Base-by-base conservation (phyloP, 2,797 vertebrate species). In the Halcyon chelicuti region DNA sequence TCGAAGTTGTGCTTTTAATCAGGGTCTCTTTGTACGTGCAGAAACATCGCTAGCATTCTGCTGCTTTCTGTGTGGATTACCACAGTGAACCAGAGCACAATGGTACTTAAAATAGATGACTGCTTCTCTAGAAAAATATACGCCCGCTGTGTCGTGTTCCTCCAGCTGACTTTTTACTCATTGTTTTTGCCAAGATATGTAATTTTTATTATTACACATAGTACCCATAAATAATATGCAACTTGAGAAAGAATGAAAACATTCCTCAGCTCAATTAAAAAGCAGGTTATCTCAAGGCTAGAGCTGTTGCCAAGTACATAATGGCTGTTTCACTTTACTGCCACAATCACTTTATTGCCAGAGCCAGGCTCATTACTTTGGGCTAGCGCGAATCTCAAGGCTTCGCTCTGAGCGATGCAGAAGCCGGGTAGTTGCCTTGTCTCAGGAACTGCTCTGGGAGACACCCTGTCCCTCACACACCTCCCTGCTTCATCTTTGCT, bases 181-280 rank as follows among this genome's bases (percentile, higher is more conserved):
- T 82, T 91, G 74, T 90, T 96, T 97, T 97, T 92, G 86, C 88
- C 18, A 20, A 74, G 86, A 88, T 83, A 94, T 83, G 91, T 95
- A 90, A 96, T 90, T 97, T 95, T 95, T 96, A 95, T 95, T 96
- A 88, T 95, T 95, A 83, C 86, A 94, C 87, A 94, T 90, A 73
- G 93, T 95, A 87, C 92, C 86, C 94, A 94, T 95, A 96, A 97
- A 97, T 97, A 96, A 95, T 92, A 90, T 10, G 94, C 86, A 96
- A 92, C 93, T 92, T 70, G 90, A 97, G 88, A 90, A 90, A 91
- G 94, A 96, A 93, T 76, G 83, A 88, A 96, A 97, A 94, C 93
- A 97, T 94, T 96, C 90, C 90, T 94, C 67, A 76, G 91, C 93
- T 96, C 96, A 96, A 95, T 97, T 97, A 96, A 96, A 93, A 95